Percentiles rank a stretch among this genome's conserved stretches.
phyloP scores from a whole-genome alignment of 64 coral and sea anemone genomes.

The Actinia tenebrosa region DNA sequence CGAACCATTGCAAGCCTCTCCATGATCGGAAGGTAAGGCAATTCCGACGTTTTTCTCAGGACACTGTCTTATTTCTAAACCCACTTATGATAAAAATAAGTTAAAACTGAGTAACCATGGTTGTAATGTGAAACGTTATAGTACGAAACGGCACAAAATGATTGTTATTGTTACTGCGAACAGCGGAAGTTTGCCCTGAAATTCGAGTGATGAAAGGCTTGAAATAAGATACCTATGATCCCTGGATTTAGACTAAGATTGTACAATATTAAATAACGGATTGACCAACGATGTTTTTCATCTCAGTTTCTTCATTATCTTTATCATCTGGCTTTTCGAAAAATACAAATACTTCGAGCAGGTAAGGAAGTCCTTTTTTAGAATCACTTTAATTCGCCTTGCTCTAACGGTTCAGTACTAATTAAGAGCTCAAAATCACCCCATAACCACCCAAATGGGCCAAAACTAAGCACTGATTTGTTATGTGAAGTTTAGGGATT shows the following conservation, averaged over 20 bases:
- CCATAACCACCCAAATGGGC: no score
- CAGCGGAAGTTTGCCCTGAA: neutral
- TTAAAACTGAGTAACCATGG: no score
- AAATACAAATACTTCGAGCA: slow-evolving; percentile 86
- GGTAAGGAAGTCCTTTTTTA: slow-evolving; percentile 20
- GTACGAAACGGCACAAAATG: no score
- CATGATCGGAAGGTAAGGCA: slow-evolving; percentile 48
- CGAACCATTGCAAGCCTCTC: slow-evolving; percentile 41
- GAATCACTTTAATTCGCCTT: no score
- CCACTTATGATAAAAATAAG: neutral
- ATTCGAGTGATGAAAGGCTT: neutral
- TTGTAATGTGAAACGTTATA: no score
- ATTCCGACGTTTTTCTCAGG: neutral
- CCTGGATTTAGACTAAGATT: neutral
- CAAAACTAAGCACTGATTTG: no score
- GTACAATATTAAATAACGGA: no score
- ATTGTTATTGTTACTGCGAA: no score
- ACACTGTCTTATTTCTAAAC: neutral
- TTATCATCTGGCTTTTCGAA: slow-evolving; percentile 78
- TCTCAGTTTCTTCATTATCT: slow-evolving; percentile 69
- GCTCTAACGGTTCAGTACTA: no score
- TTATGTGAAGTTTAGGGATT: no score
- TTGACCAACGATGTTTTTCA: neutral
- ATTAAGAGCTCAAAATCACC: no score
- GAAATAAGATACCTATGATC: no score